These are phyloP conservation scores for Manduca sexta DNA, from an alignment of 1,140 invertebrate genomes.

Conservation along the genomic window DNA sequence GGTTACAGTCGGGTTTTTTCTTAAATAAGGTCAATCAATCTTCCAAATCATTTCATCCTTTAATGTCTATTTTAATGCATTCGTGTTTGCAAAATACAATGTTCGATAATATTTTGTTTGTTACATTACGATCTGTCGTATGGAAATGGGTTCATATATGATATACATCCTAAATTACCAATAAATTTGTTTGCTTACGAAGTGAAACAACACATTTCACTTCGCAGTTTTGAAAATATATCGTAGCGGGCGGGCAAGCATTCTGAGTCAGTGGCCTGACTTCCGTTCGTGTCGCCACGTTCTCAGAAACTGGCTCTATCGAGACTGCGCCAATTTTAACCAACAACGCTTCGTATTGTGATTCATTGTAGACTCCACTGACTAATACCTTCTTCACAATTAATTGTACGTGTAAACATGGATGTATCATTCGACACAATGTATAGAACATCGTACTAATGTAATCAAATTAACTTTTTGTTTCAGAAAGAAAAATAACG, in stretches of 20 bases:
- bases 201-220: neutral
- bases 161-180: too few species aligned
- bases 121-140: too few species aligned
- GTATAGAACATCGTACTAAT: too few species aligned
- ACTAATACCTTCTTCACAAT: conserved; percentile 4
- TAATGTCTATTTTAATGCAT: too few species aligned
- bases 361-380: conserved; percentile 15
- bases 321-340: conserved; percentile 5
- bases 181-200: too few species aligned
- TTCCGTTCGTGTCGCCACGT: conserved; percentile 24
- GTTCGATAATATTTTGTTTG: too few species aligned
- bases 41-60: too few species aligned
- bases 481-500: conserved; percentile 7
- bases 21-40: too few species aligned
- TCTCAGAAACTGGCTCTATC: conserved; percentile 17
- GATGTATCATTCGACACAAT: neutral
- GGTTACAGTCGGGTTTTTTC: too few species aligned
- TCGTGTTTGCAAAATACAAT: too few species aligned
- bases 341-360: conserved; percentile 6
- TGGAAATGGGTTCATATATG: too few species aligned
- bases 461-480: conserved; percentile 1
- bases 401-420: neutral
- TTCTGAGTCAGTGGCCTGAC: conserved; percentile 23
- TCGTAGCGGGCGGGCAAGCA: conserved; percentile 1
- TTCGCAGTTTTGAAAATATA: neutral